Conservation (phyloP, 2,797 vertebrate genomes). For the Graptemys geographica region DNA sequence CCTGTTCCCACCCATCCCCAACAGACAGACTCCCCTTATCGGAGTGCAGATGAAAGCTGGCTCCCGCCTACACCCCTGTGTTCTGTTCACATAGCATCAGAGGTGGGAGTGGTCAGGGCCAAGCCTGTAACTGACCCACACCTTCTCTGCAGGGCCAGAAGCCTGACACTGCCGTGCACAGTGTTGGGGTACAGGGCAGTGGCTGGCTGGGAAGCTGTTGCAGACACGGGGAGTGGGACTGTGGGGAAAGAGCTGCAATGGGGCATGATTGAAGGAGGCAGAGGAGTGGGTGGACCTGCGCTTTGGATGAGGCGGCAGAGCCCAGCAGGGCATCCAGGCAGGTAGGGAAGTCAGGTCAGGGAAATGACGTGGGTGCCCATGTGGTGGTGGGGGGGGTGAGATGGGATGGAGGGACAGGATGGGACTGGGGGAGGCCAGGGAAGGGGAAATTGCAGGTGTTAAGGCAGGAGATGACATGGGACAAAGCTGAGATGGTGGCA, state of each 20-base stretch:
- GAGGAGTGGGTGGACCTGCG: too few species aligned
- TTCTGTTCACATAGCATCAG: not conserved
- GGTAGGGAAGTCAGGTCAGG: not conserved
- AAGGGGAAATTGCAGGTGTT: not conserved
- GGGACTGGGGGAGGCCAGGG: too few species aligned
- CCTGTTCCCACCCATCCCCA: not conserved
- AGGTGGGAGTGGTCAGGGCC: not conserved
- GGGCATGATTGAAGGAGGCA: not conserved
- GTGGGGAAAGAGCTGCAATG: not conserved
- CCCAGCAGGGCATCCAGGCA: not conserved
- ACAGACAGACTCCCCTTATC: not conserved
- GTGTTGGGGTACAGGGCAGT: not conserved
- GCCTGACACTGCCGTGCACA: not conserved
- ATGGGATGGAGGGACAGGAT: not conserved
- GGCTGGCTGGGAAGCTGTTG: not conserved
- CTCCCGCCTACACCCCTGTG: not conserved
- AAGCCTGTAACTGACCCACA: not conserved
- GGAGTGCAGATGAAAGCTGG: not conserved
- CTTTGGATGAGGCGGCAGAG: not conserved
- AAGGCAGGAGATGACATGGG: not conserved
- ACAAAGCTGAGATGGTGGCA: not conserved
- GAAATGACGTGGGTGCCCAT: not conserved
- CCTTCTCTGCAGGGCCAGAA: too few species aligned
- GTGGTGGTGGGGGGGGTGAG: not conserved
- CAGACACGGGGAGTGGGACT: too few species aligned